Conservation (phyloP, 2,113 vertebrate species). For the Leptobrachium leishanense region DNA sequence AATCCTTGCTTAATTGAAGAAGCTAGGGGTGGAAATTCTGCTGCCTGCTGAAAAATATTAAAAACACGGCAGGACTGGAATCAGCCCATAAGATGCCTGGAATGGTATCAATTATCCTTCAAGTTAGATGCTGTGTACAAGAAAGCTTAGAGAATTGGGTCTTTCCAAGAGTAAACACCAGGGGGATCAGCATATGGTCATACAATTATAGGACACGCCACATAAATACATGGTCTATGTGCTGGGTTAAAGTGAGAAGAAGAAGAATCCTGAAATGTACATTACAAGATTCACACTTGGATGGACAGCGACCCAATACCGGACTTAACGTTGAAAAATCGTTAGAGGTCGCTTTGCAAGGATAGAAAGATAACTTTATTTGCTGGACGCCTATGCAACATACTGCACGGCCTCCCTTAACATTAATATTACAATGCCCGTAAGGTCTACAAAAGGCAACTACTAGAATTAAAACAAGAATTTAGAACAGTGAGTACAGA, state of each 20-base stretch:
- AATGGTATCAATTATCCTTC: slow-evolving; percentile 47
- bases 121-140: slow-evolving; percentile 39
- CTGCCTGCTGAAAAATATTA: slow-evolving; percentile 63
- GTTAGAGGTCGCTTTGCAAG: no score
- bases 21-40: slow-evolving; percentile 62
- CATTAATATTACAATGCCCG: no score
- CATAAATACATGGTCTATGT: not conserved
- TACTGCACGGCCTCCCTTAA: no score
- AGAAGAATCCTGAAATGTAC: not conserved
- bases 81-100: slow-evolving; percentile 28
- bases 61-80: slow-evolving; percentile 50
- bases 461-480: not conserved
- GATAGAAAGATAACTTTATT: no score
- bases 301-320: no score
- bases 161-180: slow-evolving; percentile 1
- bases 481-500: slow-evolving; percentile 18
- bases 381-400: no score
- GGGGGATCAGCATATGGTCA: slow-evolving; percentile 11
- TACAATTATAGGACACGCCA: slow-evolving; percentile 4
- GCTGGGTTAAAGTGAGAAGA: no score
- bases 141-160: slow-evolving; percentile 47
- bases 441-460: no score
- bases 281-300: not conserved
- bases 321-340: no score
- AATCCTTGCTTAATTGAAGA: slow-evolving; percentile 62